Percentiles rank a stretch among this genome's conserved stretches.
phyloP scores from a whole-genome alignment of 2,888 invertebrate genomes.

The Parapristionchus giblindavisi region DNA sequence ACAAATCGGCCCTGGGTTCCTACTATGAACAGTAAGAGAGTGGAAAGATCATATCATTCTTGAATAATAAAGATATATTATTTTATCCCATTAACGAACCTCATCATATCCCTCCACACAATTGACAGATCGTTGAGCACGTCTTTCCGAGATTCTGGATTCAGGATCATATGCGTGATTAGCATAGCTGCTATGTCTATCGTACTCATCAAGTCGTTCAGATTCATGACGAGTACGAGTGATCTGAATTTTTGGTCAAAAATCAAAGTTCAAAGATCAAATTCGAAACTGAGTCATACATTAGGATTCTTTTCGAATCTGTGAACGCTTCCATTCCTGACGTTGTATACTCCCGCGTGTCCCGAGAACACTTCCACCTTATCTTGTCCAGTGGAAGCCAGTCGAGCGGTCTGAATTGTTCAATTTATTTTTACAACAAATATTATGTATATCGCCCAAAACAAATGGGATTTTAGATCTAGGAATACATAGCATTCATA shows the following conservation, averaged over 20 bases:
- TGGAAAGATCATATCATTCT: no score
- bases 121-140: slow-evolving; percentile 8
- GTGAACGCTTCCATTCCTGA: slow-evolving; percentile 20
- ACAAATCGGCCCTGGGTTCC: not conserved
- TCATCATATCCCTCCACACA: slow-evolving; percentile 37
- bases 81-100: not conserved
- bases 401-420: slow-evolving; percentile 13
- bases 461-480: not conserved
- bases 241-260: not conserved
- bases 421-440: not conserved
- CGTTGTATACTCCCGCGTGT: slow-evolving; percentile 37
- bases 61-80: no score
- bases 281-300: not conserved
- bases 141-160: not conserved
- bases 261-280: not conserved
- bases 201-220: slow-evolving; percentile 22
- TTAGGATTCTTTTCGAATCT: slow-evolving; percentile 32
- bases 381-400: slow-evolving; percentile 2
- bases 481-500: not conserved
- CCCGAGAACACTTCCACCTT: slow-evolving; percentile 37
- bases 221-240: slow-evolving; percentile 19
- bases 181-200: slow-evolving; percentile 23
- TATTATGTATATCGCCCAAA: not conserved
- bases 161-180: slow-evolving; percentile 32
- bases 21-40: not conserved